phyloP scores from a whole-genome alignment of 2,113 vertebrate species.

The Cyanistes caeruleus region DNA sequence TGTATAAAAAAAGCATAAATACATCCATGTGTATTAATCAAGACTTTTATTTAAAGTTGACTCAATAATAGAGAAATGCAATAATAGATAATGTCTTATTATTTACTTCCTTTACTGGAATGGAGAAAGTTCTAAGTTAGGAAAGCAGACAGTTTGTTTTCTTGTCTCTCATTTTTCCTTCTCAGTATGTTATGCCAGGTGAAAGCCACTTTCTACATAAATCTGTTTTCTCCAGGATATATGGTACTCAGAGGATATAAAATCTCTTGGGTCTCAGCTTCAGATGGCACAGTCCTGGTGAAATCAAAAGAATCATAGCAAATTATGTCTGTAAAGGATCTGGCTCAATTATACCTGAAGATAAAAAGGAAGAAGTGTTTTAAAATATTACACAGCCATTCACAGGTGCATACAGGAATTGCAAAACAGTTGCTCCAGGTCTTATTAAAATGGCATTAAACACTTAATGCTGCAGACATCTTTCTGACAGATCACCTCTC shows the following conservation, averaged over 20 bases:
- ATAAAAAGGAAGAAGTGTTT: not conserved
- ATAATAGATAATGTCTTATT: not conserved
- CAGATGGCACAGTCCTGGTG: not conserved
- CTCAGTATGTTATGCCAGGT: not conserved
- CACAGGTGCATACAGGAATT: not conserved
- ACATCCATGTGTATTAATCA: not conserved
- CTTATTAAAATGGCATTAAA: conserved; percentile 1
- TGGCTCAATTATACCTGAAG: not conserved
- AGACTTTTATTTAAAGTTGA: not conserved
- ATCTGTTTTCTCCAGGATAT: not conserved
- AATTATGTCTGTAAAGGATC: not conserved
- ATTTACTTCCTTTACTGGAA: not conserved
- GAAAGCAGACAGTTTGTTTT: not conserved
- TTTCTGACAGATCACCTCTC: not conserved
- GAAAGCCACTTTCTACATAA: not conserved
- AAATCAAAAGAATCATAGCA: not conserved
- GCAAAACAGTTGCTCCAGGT: not conserved
- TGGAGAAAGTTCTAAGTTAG: not conserved
- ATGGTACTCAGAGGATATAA: not conserved
- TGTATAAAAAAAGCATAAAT: not conserved
- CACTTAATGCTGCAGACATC: not conserved
- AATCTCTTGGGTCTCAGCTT: not conserved
- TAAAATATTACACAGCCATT: not conserved
- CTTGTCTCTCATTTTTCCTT: not conserved
- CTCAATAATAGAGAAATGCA: not conserved